These are phyloP conservation scores for Drosophila mojavensis DNA, from an alignment of 1,140 invertebrate genomes.

Conservation along the genomic window DNA sequence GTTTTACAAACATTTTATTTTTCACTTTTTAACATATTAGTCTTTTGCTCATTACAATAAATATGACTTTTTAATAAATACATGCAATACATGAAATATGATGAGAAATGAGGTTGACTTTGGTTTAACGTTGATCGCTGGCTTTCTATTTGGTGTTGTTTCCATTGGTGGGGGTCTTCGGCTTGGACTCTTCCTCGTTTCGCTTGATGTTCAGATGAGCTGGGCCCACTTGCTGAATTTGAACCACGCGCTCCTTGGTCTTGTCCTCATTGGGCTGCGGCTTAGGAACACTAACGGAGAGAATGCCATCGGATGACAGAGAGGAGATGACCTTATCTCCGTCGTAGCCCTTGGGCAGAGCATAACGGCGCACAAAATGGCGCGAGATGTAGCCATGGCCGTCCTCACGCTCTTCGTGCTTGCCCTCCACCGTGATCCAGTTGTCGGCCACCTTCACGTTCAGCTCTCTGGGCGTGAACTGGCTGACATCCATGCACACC, in stretches of 20 bases:
- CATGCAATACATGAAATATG: not conserved
- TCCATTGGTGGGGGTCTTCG: slow-evolving; percentile 5
- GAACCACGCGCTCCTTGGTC: slow-evolving; percentile 50
- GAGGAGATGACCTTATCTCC: slow-evolving; percentile 87
- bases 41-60: slow-evolving; percentile 13
- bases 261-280: slow-evolving; percentile 69
- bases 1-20: not conserved
- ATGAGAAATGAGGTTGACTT: slow-evolving; percentile 3
- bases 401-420: slow-evolving; percentile 89
- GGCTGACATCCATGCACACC: slow-evolving; percentile 88
- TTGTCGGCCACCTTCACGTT: slow-evolving; percentile 90
- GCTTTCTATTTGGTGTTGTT: slow-evolving; percentile 7
- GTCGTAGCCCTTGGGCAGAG: slow-evolving; percentile 88
- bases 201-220: slow-evolving; percentile 15
- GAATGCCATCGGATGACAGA: slow-evolving; percentile 90
- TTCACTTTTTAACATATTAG: slow-evolving; percentile 15
- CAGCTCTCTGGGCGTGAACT: slow-evolving; percentile 90
- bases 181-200: slow-evolving; percentile 1
- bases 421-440: slow-evolving; percentile 87
- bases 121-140: not conserved
- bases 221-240: slow-evolving; percentile 20
- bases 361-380: slow-evolving; percentile 89
- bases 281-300: slow-evolving; percentile 88
- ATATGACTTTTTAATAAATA: slow-evolving; percentile 20
- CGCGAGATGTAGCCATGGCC: slow-evolving; percentile 85